Conservation (phyloP, 2,888 invertebrate genomes). For the Calephelis perditalis region DNA sequence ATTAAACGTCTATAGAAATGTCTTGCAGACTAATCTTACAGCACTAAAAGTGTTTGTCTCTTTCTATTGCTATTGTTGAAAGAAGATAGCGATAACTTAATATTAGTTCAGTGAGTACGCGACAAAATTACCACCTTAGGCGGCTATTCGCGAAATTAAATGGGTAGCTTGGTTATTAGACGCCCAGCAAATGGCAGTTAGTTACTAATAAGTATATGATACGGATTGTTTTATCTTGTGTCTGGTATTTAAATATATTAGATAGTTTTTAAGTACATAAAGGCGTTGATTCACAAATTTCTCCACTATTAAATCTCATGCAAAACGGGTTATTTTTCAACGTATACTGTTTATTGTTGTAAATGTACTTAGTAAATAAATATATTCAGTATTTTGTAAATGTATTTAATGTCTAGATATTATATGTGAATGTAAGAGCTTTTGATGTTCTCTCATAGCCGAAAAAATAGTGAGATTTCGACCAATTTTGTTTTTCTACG, state of each 20-base stretch:
- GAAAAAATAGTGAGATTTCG: neutral
- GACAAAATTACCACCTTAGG: too few species aligned
- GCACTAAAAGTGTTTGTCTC: too few species aligned
- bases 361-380: constrained; percentile 20
- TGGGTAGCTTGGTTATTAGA: too few species aligned
- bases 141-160: too few species aligned
- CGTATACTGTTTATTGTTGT: constrained; percentile 4
- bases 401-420: constrained; percentile 35
- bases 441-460: constrained; percentile 21
- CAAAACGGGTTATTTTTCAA: constrained; percentile 17
- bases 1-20: too few species aligned
- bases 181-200: too few species aligned
- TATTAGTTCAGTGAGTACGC: too few species aligned
- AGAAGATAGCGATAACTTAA: too few species aligned
- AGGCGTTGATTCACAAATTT: neutral
- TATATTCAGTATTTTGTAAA: constrained; percentile 31
- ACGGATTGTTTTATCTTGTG: neutral
- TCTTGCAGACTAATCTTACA: too few species aligned
- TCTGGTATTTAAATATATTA: neutral
- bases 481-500: neutral
- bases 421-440: constrained; percentile 31
- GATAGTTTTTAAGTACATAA: neutral
- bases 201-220: neutral
- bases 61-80: too few species aligned
- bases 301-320: constrained; percentile 16